A percentile compares a stretch with the other conserved stretches of the same genome.
Conservation (phyloP, 2,888 invertebrate species). For the Plebejus anna region DNA sequence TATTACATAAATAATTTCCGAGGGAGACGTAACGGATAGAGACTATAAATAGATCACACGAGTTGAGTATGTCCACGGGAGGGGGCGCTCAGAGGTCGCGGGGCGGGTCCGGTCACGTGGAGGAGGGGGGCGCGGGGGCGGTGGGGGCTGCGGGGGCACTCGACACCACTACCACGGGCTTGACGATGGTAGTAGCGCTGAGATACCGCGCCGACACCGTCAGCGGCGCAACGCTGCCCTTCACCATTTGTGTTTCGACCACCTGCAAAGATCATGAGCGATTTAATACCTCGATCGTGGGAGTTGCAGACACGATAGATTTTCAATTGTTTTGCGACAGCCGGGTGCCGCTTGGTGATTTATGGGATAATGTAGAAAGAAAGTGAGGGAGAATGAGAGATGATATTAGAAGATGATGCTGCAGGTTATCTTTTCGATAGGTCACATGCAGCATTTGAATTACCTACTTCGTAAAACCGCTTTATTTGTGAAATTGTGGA, state of each 20-base stretch:
- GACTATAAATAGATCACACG: conserved; percentile 10
- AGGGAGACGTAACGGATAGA: conserved; percentile 6
- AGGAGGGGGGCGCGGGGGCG: conserved; percentile 36
- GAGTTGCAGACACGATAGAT: too few relatives aligned
- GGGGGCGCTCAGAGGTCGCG: conserved; percentile 38
- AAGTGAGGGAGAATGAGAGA: neutral
- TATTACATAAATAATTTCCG: conserved; percentile 13
- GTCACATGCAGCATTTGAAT: too few relatives aligned
- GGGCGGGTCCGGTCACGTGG: conserved; percentile 41
- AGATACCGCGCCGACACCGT: conserved; percentile 85
- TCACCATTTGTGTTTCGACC: conserved; percentile 77
- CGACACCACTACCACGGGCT: conserved; percentile 84
- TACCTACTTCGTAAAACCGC: too few relatives aligned
- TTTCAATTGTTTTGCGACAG: too few relatives aligned
- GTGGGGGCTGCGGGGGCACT: conserved; percentile 42
- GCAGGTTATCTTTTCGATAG: neutral
- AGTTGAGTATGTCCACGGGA: conserved; percentile 21
- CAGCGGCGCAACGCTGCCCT: conserved; percentile 80
- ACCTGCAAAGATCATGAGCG: conserved; percentile 48
- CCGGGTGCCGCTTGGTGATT: too few relatives aligned
- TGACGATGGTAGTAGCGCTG: conserved; percentile 81
- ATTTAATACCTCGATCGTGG: neutral
- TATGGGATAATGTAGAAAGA: neutral
- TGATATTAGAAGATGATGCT: neutral
- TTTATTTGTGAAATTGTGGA: too few relatives aligned